These are phyloP conservation scores for Lagria hirta DNA, from an alignment of 2,888 invertebrate genomes.

Conservation along the genomic window DNA sequence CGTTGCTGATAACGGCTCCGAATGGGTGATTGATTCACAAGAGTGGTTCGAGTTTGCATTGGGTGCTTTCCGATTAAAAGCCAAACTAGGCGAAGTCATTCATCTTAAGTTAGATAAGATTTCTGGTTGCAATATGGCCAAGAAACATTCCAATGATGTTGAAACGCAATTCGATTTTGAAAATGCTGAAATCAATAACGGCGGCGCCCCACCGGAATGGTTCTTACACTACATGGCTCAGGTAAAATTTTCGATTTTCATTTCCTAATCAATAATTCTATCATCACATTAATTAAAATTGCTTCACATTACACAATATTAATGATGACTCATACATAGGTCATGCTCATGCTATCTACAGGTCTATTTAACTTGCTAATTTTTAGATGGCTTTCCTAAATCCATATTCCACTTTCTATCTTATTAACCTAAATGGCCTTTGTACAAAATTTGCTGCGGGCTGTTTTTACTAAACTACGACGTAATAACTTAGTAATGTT, in stretches of 20 bases:
- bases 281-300: too few relatives aligned
- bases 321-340: too few relatives aligned
- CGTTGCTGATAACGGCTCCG: conserved; percentile 46
- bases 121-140: conserved; percentile 21
- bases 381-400: too few relatives aligned
- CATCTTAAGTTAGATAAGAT: conserved; percentile 48
- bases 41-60: conserved; percentile 54
- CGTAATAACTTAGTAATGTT: too few relatives aligned
- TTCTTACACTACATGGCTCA: conserved; percentile 38
- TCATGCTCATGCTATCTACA: too few relatives aligned
- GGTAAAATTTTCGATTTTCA: conserved; percentile 27
- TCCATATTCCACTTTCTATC: too few relatives aligned
- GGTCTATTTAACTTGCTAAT: too few relatives aligned
- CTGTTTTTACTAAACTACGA: too few relatives aligned
- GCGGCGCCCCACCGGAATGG: conserved; percentile 41
- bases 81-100: conserved; percentile 48
- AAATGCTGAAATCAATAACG: conserved; percentile 26
- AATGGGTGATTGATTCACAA: conserved; percentile 53
- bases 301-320: too few relatives aligned
- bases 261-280: conserved; percentile 1
- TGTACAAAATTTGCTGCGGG: too few relatives aligned
- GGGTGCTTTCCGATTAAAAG: conserved; percentile 49
- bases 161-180: conserved; percentile 40
- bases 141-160: conserved; percentile 36
- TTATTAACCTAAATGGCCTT: too few relatives aligned